Evolutionary conservation across 92 coral and sea anemone species (phyloP), one percentile per base, ranked within the genome.

Genomic region (Heliopora coerulea): DNA sequence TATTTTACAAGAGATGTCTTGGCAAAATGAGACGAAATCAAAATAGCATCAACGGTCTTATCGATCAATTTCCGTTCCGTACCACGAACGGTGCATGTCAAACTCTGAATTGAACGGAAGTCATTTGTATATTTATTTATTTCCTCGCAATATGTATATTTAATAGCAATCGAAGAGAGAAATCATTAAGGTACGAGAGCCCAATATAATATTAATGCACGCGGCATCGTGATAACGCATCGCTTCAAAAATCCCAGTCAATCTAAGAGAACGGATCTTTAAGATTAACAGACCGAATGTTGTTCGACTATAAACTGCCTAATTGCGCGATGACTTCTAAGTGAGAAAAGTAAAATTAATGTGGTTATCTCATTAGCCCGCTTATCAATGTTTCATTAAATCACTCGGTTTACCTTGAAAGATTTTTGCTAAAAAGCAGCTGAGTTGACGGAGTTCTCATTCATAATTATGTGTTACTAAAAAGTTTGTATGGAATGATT

Each of bases 371-470:
- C 40, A 67, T 67, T 44, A 67, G 48, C 26, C 37, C 74, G 35
- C 48, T 67, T 67, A 67, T 67, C 59, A 67, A 67, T 44, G 74
- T 44, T 44, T 67, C 74, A 67, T 67, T 67, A 46, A 59, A 29
- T 20, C 41, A 17, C 74, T 67, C 74, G 74, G 59, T 67, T 67
- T 67, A 11, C 32, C 59, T 18, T 67, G 35, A 67, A 48, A 44
- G 74, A 67, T 48, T 44, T 46, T n/a, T 24, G 54, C 21, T 37
- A 25, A 67, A 44, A 67, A 27, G 74, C 58, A 67, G 74, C 74
- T 67, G 74, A 35, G 24, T 44, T 27, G 39, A 18, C 12, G 19
- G 65, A 26, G 18, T 25, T 1, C 21, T 17, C 13, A 59, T 35
- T 40, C 26, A 67, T 20, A 44, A 23, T 19, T 40, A 52, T 24